A percentile compares a stretch with the other conserved stretches of the same genome.
These are phyloP conservation scores for Crocuta crocuta DNA, from an alignment of 2,113 vertebrate genomes.

Conservation along the genomic window DNA sequence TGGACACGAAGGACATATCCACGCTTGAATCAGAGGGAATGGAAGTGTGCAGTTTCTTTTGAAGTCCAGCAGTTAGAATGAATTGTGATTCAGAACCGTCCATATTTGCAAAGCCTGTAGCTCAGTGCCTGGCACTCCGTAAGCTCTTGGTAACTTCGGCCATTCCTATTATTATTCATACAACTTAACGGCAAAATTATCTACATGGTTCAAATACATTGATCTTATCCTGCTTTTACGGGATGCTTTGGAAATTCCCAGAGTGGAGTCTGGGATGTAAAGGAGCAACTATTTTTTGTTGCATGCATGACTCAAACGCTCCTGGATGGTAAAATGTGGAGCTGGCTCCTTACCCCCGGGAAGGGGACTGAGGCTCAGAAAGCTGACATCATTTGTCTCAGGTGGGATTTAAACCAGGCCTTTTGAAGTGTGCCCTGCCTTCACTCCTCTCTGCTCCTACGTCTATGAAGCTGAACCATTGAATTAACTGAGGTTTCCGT, in stretches of 20 bases:
- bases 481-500: not conserved
- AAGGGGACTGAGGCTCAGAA: not conserved
- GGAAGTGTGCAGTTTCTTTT: constrained; percentile 16
- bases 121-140: not conserved
- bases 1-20: not conserved
- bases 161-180: not conserved
- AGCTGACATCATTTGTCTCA: not conserved
- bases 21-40: not conserved
- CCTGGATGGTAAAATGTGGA: rapidly evolving
- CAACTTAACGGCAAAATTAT: not conserved
- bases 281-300: not conserved
- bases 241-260: not conserved
- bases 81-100: not conserved
- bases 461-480: rapidly evolving
- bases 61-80: not conserved
- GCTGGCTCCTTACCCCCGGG: not conserved
- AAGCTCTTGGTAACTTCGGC: not conserved
- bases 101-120: not conserved
- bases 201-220: not conserved
- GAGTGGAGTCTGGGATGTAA: not conserved
- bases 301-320: too few species aligned
- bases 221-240: not conserved
- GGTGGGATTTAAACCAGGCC: not conserved
- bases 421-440: not conserved
- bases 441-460: not conserved